phyloP scores from a whole-genome alignment of 2,888 invertebrate species.

The Maniola hyperantus region DNA sequence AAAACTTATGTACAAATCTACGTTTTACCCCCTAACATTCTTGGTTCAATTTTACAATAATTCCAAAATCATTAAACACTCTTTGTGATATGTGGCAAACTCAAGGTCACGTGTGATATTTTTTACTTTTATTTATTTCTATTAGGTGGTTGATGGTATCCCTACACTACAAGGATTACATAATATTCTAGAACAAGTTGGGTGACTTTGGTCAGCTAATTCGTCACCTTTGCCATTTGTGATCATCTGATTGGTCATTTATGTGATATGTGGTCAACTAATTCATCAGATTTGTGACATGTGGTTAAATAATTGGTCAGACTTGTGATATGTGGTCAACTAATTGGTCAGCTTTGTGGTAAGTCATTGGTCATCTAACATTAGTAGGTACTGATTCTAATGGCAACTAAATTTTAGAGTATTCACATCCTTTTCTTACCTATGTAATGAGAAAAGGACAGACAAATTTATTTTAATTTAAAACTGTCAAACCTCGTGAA shows the following conservation, averaged over 20 bases:
- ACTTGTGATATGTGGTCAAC: not conserved
- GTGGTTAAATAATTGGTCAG: not conserved
- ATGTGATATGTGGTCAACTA: not conserved
- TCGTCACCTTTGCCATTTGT: not conserved
- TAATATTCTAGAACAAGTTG: too few species aligned
- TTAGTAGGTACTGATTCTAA: not conserved
- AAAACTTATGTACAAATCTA: not conserved
- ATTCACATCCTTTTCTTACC: too few species aligned
- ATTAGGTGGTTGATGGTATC: too few species aligned
- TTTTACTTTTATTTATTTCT: too few species aligned
- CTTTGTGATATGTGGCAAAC: too few species aligned
- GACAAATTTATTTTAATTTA: too few species aligned
- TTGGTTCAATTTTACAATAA: not conserved
- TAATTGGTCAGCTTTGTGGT: not conserved
- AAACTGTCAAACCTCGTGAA: too few species aligned
- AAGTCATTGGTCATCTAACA: not conserved
- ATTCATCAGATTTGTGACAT: not conserved
- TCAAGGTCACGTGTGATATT: not conserved
- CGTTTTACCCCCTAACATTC: not conserved
- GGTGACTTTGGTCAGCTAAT: not conserved
- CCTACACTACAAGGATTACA: too few species aligned
- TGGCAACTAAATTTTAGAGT: not conserved
- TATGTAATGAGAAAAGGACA: too few species aligned
- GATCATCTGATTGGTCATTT: not conserved
- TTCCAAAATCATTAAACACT: not conserved